Conservation (phyloP, 2,113 vertebrate species). For the Corynorhinus townsendii region DNA sequence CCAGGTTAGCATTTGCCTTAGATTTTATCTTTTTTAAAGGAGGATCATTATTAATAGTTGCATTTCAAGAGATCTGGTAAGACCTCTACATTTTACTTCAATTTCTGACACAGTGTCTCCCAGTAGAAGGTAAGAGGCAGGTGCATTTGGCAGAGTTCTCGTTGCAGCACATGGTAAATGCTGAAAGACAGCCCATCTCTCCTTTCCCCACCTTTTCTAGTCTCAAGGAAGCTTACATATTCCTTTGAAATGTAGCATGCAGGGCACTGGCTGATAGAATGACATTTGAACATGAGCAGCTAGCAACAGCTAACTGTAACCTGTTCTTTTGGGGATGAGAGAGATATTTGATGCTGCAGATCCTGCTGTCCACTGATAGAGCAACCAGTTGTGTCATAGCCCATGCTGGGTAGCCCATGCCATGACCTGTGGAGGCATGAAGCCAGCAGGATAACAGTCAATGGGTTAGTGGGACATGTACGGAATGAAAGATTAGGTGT, state of each 20-base stretch:
- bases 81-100: background rate
- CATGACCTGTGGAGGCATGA: background rate
- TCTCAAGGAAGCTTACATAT: background rate
- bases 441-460: background rate
- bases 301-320: background rate
- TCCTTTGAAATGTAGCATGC: background rate
- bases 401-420: background rate
- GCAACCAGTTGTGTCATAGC: too few relatives aligned
- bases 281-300: background rate
- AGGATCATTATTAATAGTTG: background rate
- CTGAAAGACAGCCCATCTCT: background rate
- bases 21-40: background rate
- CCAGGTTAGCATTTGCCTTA: background rate
- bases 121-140: background rate
- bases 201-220: background rate
- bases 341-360: background rate
- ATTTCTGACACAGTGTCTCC: background rate
- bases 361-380: background rate
- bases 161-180: background rate
- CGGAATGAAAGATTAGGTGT: background rate
- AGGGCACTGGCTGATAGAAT: background rate
- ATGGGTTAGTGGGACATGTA: background rate
- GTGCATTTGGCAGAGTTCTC: background rate
- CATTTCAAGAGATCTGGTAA: background rate
- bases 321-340: background rate